A percentile compares a stretch with the other conserved stretches of the same genome.
Conservation (phyloP, 1,140 invertebrate genomes). For the Scaptomyza montana region DNA sequence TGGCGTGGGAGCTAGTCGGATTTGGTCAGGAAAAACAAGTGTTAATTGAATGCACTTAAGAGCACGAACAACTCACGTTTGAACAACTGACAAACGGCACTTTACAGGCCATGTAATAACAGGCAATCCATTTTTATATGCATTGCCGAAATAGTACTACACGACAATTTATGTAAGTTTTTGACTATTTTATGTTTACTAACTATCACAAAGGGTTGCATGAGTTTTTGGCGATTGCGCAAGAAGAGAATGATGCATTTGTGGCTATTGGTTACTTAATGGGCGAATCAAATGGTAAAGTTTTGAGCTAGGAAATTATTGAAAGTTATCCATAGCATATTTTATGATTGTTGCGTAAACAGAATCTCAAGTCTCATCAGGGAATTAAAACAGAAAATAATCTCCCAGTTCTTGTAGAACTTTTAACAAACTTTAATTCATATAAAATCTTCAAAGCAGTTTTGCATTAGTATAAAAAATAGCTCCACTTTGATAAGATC, state of each 20-base stretch:
- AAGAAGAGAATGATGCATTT: neutral
- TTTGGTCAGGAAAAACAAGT: conserved; percentile 21
- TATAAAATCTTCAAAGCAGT: too few species aligned
- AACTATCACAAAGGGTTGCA: conserved; percentile 2
- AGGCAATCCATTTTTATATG: conserved; percentile 29
- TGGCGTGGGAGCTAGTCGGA: neutral
- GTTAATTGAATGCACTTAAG: conserved; percentile 52
- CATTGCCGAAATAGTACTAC: conserved; percentile 24
- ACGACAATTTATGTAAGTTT: conserved; percentile 7
- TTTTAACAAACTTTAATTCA: too few species aligned
- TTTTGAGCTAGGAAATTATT: neutral
- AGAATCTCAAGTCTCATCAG: too few species aligned
- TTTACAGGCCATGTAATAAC: conserved; percentile 37
- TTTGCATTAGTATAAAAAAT: too few species aligned
- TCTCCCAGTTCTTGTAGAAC: too few species aligned
- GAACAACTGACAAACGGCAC: conserved; percentile 36
- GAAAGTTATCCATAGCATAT: neutral
- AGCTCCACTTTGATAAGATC: too few species aligned
- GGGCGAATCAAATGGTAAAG: neutral
- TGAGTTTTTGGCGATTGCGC: neutral
- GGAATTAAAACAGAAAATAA: too few species aligned
- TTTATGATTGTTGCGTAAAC: too few species aligned
- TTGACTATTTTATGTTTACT: neutral
- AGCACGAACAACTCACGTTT: conserved; percentile 40
- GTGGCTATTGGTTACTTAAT: neutral